Conservation (phyloP, 2,888 invertebrate genomes). For the Cephalotes varians region DNA sequence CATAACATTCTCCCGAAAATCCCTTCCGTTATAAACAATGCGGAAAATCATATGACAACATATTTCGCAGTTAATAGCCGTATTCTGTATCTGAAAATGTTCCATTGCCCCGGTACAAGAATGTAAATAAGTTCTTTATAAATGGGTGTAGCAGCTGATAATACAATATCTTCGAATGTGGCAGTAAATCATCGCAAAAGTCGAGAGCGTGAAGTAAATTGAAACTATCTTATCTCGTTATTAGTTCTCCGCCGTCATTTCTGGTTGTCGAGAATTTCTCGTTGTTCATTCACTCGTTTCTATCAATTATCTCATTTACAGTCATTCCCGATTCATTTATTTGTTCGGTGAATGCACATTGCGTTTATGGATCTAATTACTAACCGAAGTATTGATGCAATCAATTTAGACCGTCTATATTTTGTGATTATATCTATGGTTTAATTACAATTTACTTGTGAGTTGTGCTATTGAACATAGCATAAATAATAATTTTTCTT, state of each 20-base stretch:
- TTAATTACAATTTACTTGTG: background rate
- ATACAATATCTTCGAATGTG: constrained; percentile 33
- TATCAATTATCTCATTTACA: constrained; percentile 13
- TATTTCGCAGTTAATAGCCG: constrained; percentile 28
- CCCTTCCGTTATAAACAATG: constrained; percentile 22
- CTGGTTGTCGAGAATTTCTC: constrained; percentile 2
- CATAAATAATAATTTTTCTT: background rate
- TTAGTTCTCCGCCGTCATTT: constrained; percentile 45
- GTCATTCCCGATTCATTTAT: background rate
- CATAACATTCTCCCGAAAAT: constrained; percentile 32
- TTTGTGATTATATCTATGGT: background rate
- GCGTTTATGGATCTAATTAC: background rate
- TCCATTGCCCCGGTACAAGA: background rate
- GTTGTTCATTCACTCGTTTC: constrained; percentile 10
- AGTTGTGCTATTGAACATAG: background rate
- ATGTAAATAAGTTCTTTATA: constrained; percentile 30
- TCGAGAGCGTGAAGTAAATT: constrained; percentile 39
- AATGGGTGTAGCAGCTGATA: constrained; percentile 32
- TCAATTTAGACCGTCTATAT: background rate
- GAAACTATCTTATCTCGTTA: constrained; percentile 47
- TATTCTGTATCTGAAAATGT: background rate
- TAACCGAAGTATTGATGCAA: background rate
- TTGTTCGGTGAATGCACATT: background rate
- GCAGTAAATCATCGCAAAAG: constrained; percentile 53
- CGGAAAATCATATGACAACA: constrained; percentile 16